These are phyloP conservation scores for Rhea pennata DNA, from an alignment of 2,113 vertebrate species.

Conservation along the genomic window DNA sequence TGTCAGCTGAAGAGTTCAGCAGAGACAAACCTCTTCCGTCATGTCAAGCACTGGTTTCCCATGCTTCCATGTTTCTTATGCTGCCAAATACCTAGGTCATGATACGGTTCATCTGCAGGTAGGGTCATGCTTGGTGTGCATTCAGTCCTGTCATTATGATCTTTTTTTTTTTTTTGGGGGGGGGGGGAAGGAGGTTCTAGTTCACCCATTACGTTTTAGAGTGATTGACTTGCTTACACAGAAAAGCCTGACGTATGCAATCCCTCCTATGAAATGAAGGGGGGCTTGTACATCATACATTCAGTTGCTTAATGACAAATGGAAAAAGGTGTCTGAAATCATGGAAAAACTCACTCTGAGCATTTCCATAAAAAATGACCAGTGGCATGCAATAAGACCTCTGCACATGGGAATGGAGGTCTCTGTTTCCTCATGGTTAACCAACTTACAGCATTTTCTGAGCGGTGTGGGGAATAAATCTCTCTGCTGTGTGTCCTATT, in stretches of 20 bases:
- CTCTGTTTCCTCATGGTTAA: neutral
- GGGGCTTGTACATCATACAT: no score
- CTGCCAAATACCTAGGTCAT: neutral
- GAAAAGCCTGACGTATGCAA: neutral
- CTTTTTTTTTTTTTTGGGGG: neutral
- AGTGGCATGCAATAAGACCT: no score
- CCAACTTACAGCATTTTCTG: neutral
- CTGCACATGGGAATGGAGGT: no score
- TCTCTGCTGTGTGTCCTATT: neutral
- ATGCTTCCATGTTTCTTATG: no score
- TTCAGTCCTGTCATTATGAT: neutral
- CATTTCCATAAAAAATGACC: no score
- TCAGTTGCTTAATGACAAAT: neutral
- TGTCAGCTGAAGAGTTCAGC: neutral
- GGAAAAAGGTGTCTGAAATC: no score
- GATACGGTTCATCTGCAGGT: neutral
- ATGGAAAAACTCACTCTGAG: neutral
- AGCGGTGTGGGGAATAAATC: neutral
- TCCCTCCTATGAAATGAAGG: no score
- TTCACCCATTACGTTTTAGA: neutral
- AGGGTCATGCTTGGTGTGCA: neutral
- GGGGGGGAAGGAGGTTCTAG: no score
- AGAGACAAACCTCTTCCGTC: no score
- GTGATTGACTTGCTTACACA: neutral
- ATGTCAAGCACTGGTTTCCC: neutral